Base-by-base conservation (phyloP, 2,797 vertebrate species). In the Atherinosoma microstoma region DNA sequence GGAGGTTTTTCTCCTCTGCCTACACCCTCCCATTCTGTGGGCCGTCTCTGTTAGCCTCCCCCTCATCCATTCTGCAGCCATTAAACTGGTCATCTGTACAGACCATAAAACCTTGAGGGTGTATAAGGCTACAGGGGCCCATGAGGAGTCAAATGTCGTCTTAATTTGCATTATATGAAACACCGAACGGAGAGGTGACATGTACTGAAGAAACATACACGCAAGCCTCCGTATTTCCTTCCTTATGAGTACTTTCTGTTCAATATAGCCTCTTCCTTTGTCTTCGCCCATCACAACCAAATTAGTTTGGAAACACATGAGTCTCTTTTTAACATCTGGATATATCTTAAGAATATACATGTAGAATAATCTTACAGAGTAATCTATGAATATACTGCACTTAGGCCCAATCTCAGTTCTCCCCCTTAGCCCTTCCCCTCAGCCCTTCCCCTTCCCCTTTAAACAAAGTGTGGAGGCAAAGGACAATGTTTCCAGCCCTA, bases 31-130 rank as follows among this genome's bases (percentile, higher is more conserved):
- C 9, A 6, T 18, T 0, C 56, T 56, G 16, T 22, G n/a, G 49
- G 58, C 29, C 1, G 38, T 34, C 58, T 69, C 36, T 53, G 30
- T n/a, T 20, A 73, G 56, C n/a, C 20, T 35, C 40, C 74, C 30
- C 67, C 49, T 35, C 58, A 24, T 79, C 29, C 56, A 16, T 74
- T 70, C 66, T 56, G 32, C 38, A 67, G 75, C 58, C 34, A 74
- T 87, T 62, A 90, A 90, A 82, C 76, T 29, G 45, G 54, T 89
- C 81, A 69, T 78, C 77, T 76, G 70, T 79, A 76, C 84, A 80
- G 49, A 76, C 72, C 56, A 62, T 83, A 71, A 89, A 89, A 76
- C 64, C 70, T 47, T 16, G 20, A 60, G 65, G 53, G 42, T 58
- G 75, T 67, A 65, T 59, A 22, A 63, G 64, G 70, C 24, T 56